Evolutionary conservation across 2,113 vertebrate species (phyloP), one percentile per base, ranked within the genome.

Genomic region (Reinhardtius hippoglossoides): DNA sequence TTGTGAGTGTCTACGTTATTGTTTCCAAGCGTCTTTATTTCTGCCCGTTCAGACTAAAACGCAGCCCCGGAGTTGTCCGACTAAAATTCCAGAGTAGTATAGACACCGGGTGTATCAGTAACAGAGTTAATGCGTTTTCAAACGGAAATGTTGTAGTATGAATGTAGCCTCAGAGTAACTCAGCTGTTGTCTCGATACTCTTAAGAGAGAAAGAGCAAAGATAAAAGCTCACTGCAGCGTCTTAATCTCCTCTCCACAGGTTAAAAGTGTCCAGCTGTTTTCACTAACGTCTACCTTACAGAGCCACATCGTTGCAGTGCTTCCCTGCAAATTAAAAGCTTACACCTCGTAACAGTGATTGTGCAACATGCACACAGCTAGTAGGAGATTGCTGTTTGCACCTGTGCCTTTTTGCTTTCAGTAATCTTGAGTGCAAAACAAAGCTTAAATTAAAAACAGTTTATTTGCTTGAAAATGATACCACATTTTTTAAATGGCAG

Each of bases 211-310:
- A 64, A 75, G 76, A 78, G 75, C 70, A 61, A 82, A 83, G 61
- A 85, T 87, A 80, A 90, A 92, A 84, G 81, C 90, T 81, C 71
- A 83, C 74, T 57, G 64, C 74, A 60, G 88, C 35, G 74, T 90
- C 80, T 85, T 94, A 92, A 93, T 94, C 92, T 91, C 76, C 79
- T 87, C 90, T 92, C 92, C 81, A 80, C 86, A 65, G 90, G 91
- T 83, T 79, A 64, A 84, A 82, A 70, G 91, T 83, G 83, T 81
- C 90, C 89, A 87, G 88, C 86, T 90, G 90, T 87, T 93, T 88
- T 85, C 87, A 83, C 84, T 85, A 76, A 78, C 23, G 87, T 90
- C 88, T 83, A 70, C 56, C 83, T 81, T 58, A 69, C 84, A 82
- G 78, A 74, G 88, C 82, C 80, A 72, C 89, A 76, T 91, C 82